A percentile compares a stretch with the other conserved stretches of the same genome.
Conservation (phyloP, 2,113 vertebrate species). For the Dipodomys ordii region DNA sequence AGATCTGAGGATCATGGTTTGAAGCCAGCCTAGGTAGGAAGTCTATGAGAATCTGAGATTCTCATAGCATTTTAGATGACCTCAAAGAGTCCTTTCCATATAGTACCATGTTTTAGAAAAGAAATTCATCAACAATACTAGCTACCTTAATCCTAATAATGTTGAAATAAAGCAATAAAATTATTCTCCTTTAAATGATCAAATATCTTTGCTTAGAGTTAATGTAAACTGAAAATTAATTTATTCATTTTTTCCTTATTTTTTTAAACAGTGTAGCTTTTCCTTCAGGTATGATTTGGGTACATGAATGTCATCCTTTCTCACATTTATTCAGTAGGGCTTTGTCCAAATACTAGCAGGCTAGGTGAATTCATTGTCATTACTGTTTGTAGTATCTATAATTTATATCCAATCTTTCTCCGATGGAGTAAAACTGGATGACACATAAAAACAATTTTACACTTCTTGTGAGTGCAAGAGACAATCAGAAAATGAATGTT, state of each 20-base stretch:
- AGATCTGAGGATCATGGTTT: too few relatives aligned
- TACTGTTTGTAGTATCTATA: slow-evolving; percentile 38
- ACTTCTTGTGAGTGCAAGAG: slow-evolving; percentile 65
- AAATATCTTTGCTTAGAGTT: too few relatives aligned
- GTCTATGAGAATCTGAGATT: too few relatives aligned
- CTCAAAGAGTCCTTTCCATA: too few relatives aligned
- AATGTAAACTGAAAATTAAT: too few relatives aligned
- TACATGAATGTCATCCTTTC: slow-evolving; percentile 3
- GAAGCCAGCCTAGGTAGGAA: not conserved
- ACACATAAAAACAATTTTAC: slow-evolving; percentile 73
- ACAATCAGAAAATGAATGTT: slow-evolving; percentile 69
- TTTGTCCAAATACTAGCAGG: not conserved
- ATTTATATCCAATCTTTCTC: slow-evolving; percentile 58
- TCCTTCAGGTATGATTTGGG: not conserved
- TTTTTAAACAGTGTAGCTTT: not conserved
- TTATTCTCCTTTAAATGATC: too few relatives aligned
- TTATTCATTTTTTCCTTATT: not conserved
- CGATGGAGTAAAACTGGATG: slow-evolving; percentile 56
- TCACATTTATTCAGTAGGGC: not conserved
- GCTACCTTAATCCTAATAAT: too few relatives aligned
- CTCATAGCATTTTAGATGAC: too few relatives aligned
- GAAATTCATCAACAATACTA: too few relatives aligned
- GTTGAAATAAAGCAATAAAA: too few relatives aligned
- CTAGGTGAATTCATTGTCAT: not conserved
- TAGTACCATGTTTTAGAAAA: too few relatives aligned